A percentile compares a stretch with the other conserved stretches of the same genome.
These are phyloP conservation scores for Platanista minor DNA, from an alignment of 2,113 vertebrate genomes.

Conservation along the genomic window DNA sequence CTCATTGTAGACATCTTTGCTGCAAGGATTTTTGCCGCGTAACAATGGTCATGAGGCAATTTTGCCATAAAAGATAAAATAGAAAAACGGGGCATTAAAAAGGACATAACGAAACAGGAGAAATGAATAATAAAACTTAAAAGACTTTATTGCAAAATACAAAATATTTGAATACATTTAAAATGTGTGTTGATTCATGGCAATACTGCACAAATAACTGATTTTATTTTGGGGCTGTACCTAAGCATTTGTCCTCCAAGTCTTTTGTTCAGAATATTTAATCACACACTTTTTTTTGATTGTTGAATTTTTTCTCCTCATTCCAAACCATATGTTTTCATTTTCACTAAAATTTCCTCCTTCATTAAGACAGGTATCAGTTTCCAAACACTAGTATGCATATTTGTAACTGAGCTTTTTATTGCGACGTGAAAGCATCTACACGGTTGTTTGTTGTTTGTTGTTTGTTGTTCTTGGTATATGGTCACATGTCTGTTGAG, in stretches of 20 bases:
- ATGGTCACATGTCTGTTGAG: not conserved
- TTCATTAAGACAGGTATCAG: not conserved
- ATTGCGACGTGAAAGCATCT: not conserved
- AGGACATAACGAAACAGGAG: not conserved
- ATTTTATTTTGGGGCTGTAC: not conserved
- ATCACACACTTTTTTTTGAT: not conserved
- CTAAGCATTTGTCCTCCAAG: not conserved
- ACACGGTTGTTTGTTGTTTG: not conserved
- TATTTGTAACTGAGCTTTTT: not conserved
- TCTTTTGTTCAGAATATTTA: not conserved
- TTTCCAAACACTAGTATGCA: not conserved
- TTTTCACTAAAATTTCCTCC: not conserved
- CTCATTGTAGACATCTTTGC: not conserved
- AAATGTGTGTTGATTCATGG: not conserved
- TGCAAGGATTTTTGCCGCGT: not conserved
- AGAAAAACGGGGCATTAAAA: not conserved
- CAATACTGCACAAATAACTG: not conserved
- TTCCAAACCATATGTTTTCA: not conserved
- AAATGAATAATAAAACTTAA: not conserved
- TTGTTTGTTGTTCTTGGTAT: not conserved
- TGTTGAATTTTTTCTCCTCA: not conserved
- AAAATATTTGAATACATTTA: not conserved
- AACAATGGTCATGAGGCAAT: not conserved
- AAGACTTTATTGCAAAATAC: not conserved
- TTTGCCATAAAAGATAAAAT: not conserved